A percentile compares a stretch with the other conserved stretches of the same genome.
Conservation (phyloP, 2,113 vertebrate species). For the Phrynocephalus versicolor region DNA sequence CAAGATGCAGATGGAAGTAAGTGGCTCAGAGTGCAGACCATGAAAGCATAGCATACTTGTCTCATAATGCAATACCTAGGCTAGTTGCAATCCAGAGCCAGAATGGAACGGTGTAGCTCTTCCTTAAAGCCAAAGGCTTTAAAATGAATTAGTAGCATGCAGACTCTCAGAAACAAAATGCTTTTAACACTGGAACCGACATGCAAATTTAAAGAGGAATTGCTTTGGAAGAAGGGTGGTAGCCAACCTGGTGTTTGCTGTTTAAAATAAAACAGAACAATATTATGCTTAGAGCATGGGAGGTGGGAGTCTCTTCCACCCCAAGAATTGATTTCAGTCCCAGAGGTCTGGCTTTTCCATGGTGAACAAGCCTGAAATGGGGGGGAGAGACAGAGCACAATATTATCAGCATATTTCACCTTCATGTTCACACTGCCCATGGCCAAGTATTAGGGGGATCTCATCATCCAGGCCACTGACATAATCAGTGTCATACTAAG, state of each 20-base stretch:
- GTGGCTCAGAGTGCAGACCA: background rate
- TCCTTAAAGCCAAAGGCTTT: background rate
- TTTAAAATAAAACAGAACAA: background rate
- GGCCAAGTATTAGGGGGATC: too few relatives aligned
- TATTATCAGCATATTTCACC: too few relatives aligned
- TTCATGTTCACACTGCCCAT: too few relatives aligned
- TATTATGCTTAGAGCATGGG: too few relatives aligned
- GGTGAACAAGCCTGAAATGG: too few relatives aligned
- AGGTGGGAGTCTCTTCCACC: too few relatives aligned
- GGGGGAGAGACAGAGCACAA: too few relatives aligned
- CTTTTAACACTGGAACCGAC: background rate
- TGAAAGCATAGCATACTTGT: background rate
- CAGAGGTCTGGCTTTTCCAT: too few relatives aligned
- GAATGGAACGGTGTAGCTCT: background rate
- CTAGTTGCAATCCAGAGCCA: background rate
- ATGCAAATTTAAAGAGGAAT: background rate
- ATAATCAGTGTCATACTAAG: too few relatives aligned
- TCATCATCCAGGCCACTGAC: too few relatives aligned
- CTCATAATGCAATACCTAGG: background rate
- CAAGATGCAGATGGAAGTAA: background rate
- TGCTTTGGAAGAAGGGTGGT: background rate
- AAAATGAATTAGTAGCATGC: background rate
- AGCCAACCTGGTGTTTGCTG: background rate
- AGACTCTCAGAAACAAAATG: background rate
- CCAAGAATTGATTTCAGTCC: too few relatives aligned